Evolutionary conservation across 2,888 invertebrate genomes (phyloP), one percentile per base, ranked within the genome.

Genomic region (Aphodius sticticus): DNA sequence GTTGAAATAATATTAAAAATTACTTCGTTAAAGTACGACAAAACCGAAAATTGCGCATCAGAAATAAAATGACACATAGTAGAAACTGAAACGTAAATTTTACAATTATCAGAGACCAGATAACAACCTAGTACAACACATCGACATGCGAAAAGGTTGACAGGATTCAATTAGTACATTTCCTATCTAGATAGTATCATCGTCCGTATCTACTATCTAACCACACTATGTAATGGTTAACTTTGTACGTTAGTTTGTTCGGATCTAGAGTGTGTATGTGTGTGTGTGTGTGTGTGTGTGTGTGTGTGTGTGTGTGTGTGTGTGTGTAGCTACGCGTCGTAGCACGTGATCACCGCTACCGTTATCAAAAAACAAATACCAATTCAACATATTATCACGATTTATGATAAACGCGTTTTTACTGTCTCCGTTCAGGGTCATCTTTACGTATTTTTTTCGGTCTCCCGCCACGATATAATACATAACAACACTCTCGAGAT

Each of bases 101-200:
- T 26, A 26, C 2, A 53, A 53, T 53, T 53, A 53, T 53, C 53
- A 12, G 7, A 9, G 3, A 5, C 7, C 53, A 9, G 53, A 53
- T 53, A 53, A 53, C 53, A 53, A 53, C 53, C 53, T 53, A 53
- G 53, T 53, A 53, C 53, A 53, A 53, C 53, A 53, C 53, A 53
- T 7, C 53, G 53, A 53, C 53, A 53, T 53, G 12, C 53, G 53
- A 53, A 53, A 53, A 53, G 53, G 53, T 53, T 53, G 53, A 12
- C 12, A 53, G 9, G 12, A 9, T 53, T 53, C 53, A 53, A 53
- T 53, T 53, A 53, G 53, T 53, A 53, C 53, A 53, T 53, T 53
- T 53, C 53, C 53, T 53, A 1, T 7, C 53, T 9, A 53, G 53
- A 53, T 53, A 53, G 7, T 9, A 53, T 53, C 53, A 53, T 53